Conservation (phyloP, 1,140 invertebrate species). For the Danaus plexippus region DNA sequence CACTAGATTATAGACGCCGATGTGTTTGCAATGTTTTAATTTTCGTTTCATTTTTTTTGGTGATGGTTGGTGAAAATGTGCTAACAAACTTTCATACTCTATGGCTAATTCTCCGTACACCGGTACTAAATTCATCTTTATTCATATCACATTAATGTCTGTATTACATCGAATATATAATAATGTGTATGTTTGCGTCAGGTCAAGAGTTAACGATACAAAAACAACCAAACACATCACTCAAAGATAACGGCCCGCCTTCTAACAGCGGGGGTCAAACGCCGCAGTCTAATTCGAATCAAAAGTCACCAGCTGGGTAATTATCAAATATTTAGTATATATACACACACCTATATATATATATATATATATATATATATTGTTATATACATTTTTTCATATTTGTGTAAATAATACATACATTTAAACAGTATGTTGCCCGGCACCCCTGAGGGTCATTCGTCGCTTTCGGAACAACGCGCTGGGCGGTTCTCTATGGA, state of each 20-base stretch:
- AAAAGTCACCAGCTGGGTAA: slow-evolving; percentile 76
- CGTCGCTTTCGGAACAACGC: slow-evolving; percentile 52
- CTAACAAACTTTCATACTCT: slow-evolving; percentile 69
- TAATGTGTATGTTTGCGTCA: slow-evolving; percentile 27
- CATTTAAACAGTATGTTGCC: slow-evolving; percentile 62
- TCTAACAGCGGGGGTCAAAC: slow-evolving; percentile 61
- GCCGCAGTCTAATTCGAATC: slow-evolving; percentile 65
- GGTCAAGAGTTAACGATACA: slow-evolving; percentile 96
- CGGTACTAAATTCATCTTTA: slow-evolving; percentile 11
- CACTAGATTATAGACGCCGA: slow-evolving; percentile 7
- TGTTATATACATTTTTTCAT: background rate
- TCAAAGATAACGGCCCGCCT: slow-evolving; percentile 79
- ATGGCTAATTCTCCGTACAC: slow-evolving; percentile 59
- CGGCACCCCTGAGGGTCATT: slow-evolving; percentile 64
- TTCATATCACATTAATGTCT: slow-evolving; percentile 14
- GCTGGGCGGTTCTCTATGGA: slow-evolving; percentile 65
- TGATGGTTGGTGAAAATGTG: slow-evolving; percentile 72
- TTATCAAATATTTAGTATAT: slow-evolving; percentile 21
- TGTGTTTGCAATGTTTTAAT: slow-evolving; percentile 18
- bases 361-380: slow-evolving; percentile 5
- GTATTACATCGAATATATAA: slow-evolving; percentile 6
- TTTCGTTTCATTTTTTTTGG: slow-evolving; percentile 50
- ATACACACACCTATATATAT: no score
- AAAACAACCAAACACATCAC: slow-evolving; percentile 93
- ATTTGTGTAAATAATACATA: background rate